Percentiles rank a stretch among this genome's conserved stretches.
These are phyloP conservation scores for Vombatus ursinus DNA, from an alignment of 2,113 vertebrate genomes.

Conservation along the genomic window DNA sequence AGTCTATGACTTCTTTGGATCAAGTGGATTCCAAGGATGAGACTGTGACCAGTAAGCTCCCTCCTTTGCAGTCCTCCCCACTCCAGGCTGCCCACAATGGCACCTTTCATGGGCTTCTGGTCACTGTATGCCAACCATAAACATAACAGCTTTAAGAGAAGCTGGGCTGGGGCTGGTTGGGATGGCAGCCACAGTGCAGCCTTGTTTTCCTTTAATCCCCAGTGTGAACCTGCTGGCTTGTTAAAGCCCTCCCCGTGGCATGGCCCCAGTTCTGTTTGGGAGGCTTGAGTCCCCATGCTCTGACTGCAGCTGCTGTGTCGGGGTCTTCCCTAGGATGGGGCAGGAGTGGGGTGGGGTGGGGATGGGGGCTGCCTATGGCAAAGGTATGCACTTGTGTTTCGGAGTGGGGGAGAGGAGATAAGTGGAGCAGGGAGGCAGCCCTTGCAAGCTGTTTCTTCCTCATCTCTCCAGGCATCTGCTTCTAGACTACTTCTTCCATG, in stretches of 20 bases:
- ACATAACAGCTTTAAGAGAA: not conserved
- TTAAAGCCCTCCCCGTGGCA: not conserved
- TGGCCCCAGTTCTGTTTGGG: not conserved
- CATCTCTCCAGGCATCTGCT: not conserved
- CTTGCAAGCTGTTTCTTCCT: not conserved
- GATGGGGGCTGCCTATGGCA: not conserved
- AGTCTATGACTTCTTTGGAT: not conserved
- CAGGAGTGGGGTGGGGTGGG: not conserved
- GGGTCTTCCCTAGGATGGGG: not conserved
- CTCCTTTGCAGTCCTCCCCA: not conserved
- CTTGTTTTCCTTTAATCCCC: slow-evolving; percentile 49
- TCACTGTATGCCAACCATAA: not conserved
- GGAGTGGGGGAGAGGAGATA: not conserved
- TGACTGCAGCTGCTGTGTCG: not conserved
- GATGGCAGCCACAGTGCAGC: slow-evolving; percentile 30
- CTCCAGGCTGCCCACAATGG: not conserved
- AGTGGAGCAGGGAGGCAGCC: not conserved
- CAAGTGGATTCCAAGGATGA: not conserved
- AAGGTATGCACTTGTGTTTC: not conserved
- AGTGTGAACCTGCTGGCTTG: slow-evolving; percentile 6
- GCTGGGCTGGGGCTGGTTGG: not conserved
- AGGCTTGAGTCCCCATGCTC: not conserved
- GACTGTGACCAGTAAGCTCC: not conserved
- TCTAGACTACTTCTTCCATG: not conserved
- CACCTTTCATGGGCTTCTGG: slow-evolving; percentile 45